Base-by-base conservation (phyloP, 2,113 vertebrate species). In the Herpetotheres cachinnans region DNA sequence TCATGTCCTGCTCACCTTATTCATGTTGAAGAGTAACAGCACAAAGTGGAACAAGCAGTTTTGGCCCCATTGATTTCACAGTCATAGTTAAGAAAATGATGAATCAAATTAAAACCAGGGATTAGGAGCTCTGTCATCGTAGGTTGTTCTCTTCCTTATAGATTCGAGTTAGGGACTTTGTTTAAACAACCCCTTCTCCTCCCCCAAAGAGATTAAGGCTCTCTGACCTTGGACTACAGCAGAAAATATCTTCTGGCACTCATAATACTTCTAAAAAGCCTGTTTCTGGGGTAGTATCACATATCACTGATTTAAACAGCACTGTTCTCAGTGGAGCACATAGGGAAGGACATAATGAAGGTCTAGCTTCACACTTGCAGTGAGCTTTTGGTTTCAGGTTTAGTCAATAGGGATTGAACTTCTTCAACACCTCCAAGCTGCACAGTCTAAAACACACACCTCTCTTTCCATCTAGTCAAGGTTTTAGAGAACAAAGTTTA, bases 221-320 rank as follows among this genome's bases (percentile, higher is more conserved):
- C 7, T 3, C 3, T 58, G 44, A 47, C 36, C 10, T 61, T 62
- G 50, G 10, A 19, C 78, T 90, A 86, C 12, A 46, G 11, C 9
- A 85, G 66, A 50, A 93, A 86, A 55, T 83, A 65, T 80, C 66
- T 94, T 85, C 49, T 70, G 34, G 16, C 36, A 70, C 25, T 88
- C 27, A 49, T 25, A 58, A n/a, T 30, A 71, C 9, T 81, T 89
- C 22, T 63, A 52, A 74, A 74, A 27, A 74, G 22, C 4, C 8
- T 26, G 4, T 70, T 89, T 94, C 38, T 86, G 46, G 18, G 22
- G 19, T 70, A 36, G 32, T 58, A 52, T 78, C 67, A 47, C 14
- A 80, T 67, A 38, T 93, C 54, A 42, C 47, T 55, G 15, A 71
- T 71, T 74, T 89, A 36, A 67, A 46, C 27, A 46, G 14, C 42